phyloP scores from a whole-genome alignment of 2,113 vertebrate genomes.

The Ia io region DNA sequence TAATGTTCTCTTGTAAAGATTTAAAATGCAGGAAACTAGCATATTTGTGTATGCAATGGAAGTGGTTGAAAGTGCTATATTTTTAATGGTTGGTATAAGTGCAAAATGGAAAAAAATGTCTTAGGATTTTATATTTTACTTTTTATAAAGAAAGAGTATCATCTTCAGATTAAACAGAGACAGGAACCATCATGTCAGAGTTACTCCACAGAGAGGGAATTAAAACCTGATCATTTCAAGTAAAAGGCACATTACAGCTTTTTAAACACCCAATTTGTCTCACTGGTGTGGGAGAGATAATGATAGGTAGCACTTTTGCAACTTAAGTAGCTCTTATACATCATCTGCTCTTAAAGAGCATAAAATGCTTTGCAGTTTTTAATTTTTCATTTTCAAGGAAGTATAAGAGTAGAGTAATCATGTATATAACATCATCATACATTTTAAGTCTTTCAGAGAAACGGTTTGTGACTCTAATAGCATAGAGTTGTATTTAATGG shows the following conservation, averaged over 20 bases:
- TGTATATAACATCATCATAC: not conserved
- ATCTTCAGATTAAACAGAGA: not conserved
- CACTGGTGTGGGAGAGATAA: not conserved
- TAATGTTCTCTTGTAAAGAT: constrained; percentile 5
- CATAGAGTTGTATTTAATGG: not conserved
- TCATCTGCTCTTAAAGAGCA: constrained; percentile 48
- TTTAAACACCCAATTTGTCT: not conserved
- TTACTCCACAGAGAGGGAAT: not conserved
- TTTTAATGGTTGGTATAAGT: constrained; percentile 39
- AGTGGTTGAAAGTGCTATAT: constrained; percentile 1
- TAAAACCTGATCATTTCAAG: not conserved
- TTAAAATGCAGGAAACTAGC: constrained; percentile 17
- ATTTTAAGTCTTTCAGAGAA: constrained; percentile 1
- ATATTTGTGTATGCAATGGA: constrained; percentile 22
- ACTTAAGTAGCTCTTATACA: constrained; percentile 30
- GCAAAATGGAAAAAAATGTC: not conserved
- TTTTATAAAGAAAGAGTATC: not conserved
- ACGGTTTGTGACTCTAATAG: not conserved
- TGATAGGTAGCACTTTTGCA: not conserved
- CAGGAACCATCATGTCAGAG: not conserved
- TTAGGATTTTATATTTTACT: not conserved
- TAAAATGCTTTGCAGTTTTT: constrained; percentile 52
- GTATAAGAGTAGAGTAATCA: constrained; percentile 26
- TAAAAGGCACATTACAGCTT: not conserved
- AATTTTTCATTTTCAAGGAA: constrained; percentile 59